Evolutionary conservation across 2,797 vertebrate species (phyloP).

Genomic region (Danionella dracula): DNA sequence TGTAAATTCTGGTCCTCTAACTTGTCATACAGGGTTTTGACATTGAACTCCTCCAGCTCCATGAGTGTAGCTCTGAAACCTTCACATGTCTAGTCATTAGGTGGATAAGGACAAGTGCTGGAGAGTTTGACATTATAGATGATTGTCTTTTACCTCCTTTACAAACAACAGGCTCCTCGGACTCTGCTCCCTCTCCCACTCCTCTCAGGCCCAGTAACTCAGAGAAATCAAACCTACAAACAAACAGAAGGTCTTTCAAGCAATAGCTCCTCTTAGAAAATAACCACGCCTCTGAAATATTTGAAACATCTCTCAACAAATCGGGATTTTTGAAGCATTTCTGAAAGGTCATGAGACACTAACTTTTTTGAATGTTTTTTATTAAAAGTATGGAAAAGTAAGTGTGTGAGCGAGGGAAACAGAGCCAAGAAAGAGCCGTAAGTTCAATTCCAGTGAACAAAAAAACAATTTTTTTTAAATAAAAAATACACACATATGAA

Average conservation of each 20-base stretch:
- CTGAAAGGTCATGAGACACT: background rate
- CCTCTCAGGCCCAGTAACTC: constrained; percentile 54
- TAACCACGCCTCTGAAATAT: too few relatives aligned
- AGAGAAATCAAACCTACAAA: constrained; percentile 56
- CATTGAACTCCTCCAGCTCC: constrained; percentile 85
- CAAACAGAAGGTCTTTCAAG: too few relatives aligned
- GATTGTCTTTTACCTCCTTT: constrained; percentile 57
- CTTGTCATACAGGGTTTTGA: constrained; percentile 87
- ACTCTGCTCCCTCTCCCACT: constrained; percentile 68
- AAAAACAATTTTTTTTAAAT: too few relatives aligned
- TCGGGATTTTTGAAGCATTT: background rate
- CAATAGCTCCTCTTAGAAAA: too few relatives aligned
- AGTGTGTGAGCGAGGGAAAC: too few relatives aligned
- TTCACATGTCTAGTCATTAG: constrained; percentile 41
- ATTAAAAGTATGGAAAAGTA: too few relatives aligned
- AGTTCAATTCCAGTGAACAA: too few relatives aligned
- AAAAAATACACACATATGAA: too few relatives aligned
- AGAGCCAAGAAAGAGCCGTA: too few relatives aligned
- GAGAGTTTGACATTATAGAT: background rate
- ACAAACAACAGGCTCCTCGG: constrained; percentile 61
- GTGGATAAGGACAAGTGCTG: background rate
- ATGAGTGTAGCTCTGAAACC: constrained; percentile 41
- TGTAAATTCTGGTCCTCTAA: constrained; percentile 91
- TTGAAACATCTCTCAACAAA: background rate
- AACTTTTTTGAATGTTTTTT: too few relatives aligned